Base-by-base conservation (phyloP, 2,113 vertebrate genomes). In the Dasyprocta punctata region DNA sequence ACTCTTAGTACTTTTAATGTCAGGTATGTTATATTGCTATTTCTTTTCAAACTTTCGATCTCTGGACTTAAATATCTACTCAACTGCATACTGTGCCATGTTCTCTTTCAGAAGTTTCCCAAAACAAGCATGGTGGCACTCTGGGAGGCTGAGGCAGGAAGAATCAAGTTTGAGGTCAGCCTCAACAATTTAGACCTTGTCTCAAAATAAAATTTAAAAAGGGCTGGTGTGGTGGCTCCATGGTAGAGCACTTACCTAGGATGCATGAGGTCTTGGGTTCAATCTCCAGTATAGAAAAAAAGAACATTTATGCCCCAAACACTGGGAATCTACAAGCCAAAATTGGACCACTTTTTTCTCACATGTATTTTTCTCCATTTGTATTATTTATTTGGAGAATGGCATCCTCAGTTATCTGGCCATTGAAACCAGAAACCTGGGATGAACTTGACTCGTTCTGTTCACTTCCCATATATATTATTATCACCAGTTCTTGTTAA, bases 361-460 rank as follows among this genome's bases (percentile, higher is more conserved):
- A 38, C 9, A n/a, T 47, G 8, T 87, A 24, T 89, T 93, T 89
- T 92, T 92, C n/a, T 94, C 80, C 80, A 52, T 69, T 82, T 92
- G 28, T 86, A 91, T 92, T 81, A 84, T 92, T 95, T 91, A 94
- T 80, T 95, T 89, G 78, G 69, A 41, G 75, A 94, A 58, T 86
- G 82, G 56, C 11, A 41, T 92, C 63, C 36, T 81, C 71, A 36
- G 85, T 86, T 90, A 61, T 80, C 85, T 95, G 87, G 44, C n/a
- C 56, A 92, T 11, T 90, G 88, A 96, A 96, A 96, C 12, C 2
- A 82, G 92, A 98, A 96, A 92, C 44, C 47, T 41, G 36, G 56
- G 63, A 94, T 94, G 86, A 87, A 20, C 56, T 75, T 90, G 75
- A 96, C 52, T 90, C 71, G 61, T 75, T 93, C 77, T 94, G 56